Evolutionary conservation across 2,113 vertebrate genomes (phyloP), one percentile per base, ranked within the genome.

Genomic region (Pomatostomus ruficeps): DNA sequence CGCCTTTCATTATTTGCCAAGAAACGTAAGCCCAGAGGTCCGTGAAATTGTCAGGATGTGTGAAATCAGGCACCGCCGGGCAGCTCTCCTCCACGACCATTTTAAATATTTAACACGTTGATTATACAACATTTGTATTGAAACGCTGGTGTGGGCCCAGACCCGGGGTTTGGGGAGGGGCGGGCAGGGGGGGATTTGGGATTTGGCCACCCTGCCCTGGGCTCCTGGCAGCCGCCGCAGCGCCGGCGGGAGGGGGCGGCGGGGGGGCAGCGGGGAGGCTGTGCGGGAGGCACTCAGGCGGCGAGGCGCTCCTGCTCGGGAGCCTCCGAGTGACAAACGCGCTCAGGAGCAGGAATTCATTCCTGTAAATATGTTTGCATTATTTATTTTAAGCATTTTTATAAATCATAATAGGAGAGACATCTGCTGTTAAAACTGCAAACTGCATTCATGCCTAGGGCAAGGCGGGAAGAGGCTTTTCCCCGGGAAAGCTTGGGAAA

Each of bases 401-500:
- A 98, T 98, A 98, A 98, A 98, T 98, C 98, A 98, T 98, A 98
- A 98, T 98, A 98, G 98, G 97, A 98, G 98, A 98, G 98, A 98
- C 98, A 98, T 98, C 98, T 98, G 98, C 98, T 98, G 98, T 98
- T 98, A 98, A 98, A 98, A 98, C 97, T 97, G 98, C 96, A 98
- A 98, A 98, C 98, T 98, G 98, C 98, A 98, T 98, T 98, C 93
- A 67, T 93, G 92, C 95, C 92, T 88, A 85, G 71, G 95, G 95
- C 96, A 67, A 86, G 79, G 75, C 55, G 14, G 75, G 85, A 94
- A 84, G 92, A 94, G 80, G 90, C 59, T 94, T 74, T 77, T 95
- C 49, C 80, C 46, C 6, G 1, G 83, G 91, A 95, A 95, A 95
- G 75, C 91, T 57, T 19, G 70, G 70, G 52, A 82, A 96, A 95